Percentiles rank a stretch among this genome's conserved stretches.
Conservation (phyloP, 2,888 invertebrate genomes). For the Conus canariensis region DNA sequence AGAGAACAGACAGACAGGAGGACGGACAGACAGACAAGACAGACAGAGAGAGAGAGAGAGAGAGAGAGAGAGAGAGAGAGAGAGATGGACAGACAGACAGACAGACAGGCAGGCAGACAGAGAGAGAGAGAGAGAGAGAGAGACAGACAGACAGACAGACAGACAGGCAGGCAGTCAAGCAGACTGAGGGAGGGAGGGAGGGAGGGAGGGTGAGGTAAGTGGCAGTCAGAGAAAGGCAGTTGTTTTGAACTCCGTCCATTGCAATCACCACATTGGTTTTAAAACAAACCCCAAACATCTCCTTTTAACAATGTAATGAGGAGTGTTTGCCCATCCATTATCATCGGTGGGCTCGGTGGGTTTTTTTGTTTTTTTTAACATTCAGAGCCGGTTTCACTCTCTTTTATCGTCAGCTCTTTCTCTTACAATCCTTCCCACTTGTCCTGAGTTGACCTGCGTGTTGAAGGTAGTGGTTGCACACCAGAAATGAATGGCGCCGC, state of each 20-base stretch:
- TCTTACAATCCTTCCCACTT: too few species aligned
- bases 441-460: too few species aligned
- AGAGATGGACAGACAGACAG: background rate
- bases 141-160: conserved; percentile 22
- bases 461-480: too few species aligned
- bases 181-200: conserved; percentile 21
- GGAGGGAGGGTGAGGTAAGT: background rate
- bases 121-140: conserved; percentile 16
- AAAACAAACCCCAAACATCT: too few species aligned
- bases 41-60: background rate
- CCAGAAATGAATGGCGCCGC: too few species aligned
- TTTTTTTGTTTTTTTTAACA: too few species aligned
- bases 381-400: too few species aligned
- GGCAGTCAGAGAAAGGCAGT: background rate
- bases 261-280: too few species aligned
- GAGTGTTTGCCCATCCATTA: background rate
- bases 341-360: background rate
- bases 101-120: background rate
- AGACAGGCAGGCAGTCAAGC: background rate
- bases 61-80: background rate
- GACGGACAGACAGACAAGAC: background rate
- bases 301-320: too few species aligned
- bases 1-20: background rate
- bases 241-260: background rate
- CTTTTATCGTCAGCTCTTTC: too few species aligned